Base-by-base conservation (phyloP, 2,113 vertebrate species). In the Eudyptes chrysolophus region DNA sequence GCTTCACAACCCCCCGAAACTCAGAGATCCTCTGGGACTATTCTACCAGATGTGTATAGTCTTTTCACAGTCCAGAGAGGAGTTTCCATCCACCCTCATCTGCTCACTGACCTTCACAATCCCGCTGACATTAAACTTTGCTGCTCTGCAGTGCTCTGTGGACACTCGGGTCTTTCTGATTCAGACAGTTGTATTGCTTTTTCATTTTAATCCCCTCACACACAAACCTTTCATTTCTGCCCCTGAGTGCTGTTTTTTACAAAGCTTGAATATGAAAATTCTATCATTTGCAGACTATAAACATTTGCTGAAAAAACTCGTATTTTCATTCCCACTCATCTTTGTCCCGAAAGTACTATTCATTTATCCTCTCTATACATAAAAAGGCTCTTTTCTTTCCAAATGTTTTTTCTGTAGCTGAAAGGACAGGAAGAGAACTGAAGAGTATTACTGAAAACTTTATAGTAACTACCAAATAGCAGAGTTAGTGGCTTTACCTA, bases 101-200 rank as follows among this genome's bases (percentile, higher is more conserved):
- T 91, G 92, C 79, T 97, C 92, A 38, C 83, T 96, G 89, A 94
- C 88, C 86, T 95, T 93, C 95, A 58, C 76, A 88, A 57, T 92
- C 62, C 65, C 55, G 3, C 68, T 93, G 92, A 93, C 85, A 72
- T 75, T 62, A 85, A 97, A 71, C 76, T 96, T 74, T 25, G 32
- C 44, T 82, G 44, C 44, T 72, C 90, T 51, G 36, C 36, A 84
- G 81, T 7, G 49, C 44, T 91, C 93, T 84, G 88, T 64, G 42
- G 84, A 64, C 70, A 84, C 36, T 20, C 11, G 38, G 64, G 76
- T 96, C 79, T 95, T 90, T 18, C 27, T 69, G 38, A 83, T 89
- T 79, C 49, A 81, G 68, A 92, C 4, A 88, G 72, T 55, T 89
- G 29, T 46, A 46, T 61, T 68, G 80, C 66, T 94, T 87, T 76